A percentile compares a stretch with the other conserved stretches of the same genome.
phyloP scores from a whole-genome alignment of 2,888 invertebrate genomes.

The Alcis repandata region DNA sequence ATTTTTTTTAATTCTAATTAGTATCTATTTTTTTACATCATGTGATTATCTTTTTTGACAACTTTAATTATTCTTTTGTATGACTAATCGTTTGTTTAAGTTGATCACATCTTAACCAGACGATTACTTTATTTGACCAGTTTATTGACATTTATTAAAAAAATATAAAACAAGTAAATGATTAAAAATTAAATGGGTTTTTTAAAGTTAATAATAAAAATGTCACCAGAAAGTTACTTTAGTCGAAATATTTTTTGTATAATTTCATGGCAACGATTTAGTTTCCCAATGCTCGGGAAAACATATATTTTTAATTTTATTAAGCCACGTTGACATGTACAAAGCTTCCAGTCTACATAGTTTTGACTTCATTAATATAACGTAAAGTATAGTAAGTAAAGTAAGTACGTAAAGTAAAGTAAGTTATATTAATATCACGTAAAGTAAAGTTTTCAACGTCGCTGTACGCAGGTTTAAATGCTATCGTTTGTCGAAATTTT shows the following conservation, averaged over 20 bases:
- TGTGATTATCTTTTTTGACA: too few species aligned
- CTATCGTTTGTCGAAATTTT: too few species aligned
- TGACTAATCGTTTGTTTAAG: neutral
- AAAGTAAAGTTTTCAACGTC: too few species aligned
- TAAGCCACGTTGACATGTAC: conserved; percentile 1
- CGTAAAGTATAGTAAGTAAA: too few species aligned
- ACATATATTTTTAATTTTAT: conserved; percentile 6
- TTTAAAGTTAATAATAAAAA: too few species aligned
- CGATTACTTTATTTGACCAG: neutral
- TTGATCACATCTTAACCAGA: too few species aligned
- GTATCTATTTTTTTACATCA: neutral
- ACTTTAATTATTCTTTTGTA: neutral
- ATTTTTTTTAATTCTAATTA: neutral
- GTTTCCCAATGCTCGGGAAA: neutral
- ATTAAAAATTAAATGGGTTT: neutral
- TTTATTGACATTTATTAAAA: neutral
- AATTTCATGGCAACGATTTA: conserved; percentile 6
- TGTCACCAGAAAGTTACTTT: too few species aligned
- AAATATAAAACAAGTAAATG: neutral
- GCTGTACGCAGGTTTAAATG: too few species aligned
- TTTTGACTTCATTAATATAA: too few species aligned
- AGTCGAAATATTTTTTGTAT: neutral
- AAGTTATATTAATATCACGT: too few species aligned
- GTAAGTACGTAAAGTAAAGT: too few species aligned
- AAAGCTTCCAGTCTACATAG: neutral